A percentile compares a stretch with the other conserved stretches of the same genome.
Evolutionary conservation across 2,888 invertebrate genomes (phyloP).

Genomic region (Anodontia alba): DNA sequence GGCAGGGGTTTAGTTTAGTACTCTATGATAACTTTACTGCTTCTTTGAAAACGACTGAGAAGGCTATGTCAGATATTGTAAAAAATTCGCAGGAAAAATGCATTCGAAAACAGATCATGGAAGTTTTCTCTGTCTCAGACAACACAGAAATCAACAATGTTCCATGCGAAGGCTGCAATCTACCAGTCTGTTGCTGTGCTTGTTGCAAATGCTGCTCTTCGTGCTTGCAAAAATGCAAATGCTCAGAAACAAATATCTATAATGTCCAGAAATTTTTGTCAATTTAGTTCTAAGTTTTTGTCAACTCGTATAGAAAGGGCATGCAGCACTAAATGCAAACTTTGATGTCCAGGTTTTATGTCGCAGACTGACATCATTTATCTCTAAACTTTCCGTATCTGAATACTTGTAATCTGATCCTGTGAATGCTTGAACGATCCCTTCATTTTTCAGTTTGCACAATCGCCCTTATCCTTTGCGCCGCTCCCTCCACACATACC

Average conservation of each 20-base stretch:
- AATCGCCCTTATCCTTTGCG: not conserved
- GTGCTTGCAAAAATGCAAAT: slow-evolving; percentile 8
- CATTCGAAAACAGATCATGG: slow-evolving; percentile 24
- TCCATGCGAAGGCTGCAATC: not conserved
- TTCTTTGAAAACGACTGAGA: slow-evolving; percentile 28
- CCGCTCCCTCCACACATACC: too few species aligned
- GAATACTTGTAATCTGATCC: not conserved
- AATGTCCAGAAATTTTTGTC: not conserved
- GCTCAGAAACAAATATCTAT: not conserved
- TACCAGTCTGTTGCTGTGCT: not conserved
- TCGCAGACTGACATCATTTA: too few species aligned
- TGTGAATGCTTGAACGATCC: too few species aligned
- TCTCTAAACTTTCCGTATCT: too few species aligned
- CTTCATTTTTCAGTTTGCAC: too few species aligned
- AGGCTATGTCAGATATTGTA: slow-evolving; percentile 30
- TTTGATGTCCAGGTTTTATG: not conserved
- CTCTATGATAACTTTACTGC: slow-evolving; percentile 38
- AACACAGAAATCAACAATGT: not conserved
- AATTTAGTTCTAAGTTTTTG: not conserved
- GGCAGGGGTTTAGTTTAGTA: slow-evolving; percentile 34
- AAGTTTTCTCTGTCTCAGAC: slow-evolving; percentile 5
- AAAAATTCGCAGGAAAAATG: slow-evolving; percentile 13
- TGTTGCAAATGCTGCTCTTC: slow-evolving; percentile 16
- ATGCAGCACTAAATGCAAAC: too few species aligned
- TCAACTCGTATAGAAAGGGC: not conserved